Base-by-base conservation (phyloP, 2,797 vertebrate species). In the Diplodus sargus region DNA sequence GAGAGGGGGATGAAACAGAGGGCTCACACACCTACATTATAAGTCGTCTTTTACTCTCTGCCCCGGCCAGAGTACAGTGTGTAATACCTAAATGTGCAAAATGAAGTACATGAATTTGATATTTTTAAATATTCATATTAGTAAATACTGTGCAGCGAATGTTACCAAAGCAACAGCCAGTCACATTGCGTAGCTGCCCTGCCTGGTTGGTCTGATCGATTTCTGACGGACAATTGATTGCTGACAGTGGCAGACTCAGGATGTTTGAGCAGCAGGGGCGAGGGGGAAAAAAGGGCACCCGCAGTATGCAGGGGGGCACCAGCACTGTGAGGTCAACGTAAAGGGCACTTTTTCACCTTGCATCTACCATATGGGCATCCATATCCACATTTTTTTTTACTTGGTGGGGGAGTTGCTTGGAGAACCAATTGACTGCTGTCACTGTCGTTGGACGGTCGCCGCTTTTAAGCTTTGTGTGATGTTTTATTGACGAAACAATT, bases 1-100 rank as follows among this genome's bases (percentile, higher is more conserved):
- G 10, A 39, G 10, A 10, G 39, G 68, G 68, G 28, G 28, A 71
- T 58, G 48, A 73, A 18, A 61, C 47, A 56, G 60, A 81, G 53
- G 78, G 54, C 60, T 66, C 51, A 62, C 20, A 13, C 45, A 71
- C 49, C 65, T 34, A 34, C 8, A 71, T 42, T 42, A 49, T 53
- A n/a, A 43, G 57, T 70, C 16, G 17, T 63, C 25, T 61, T 61
- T 49, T 54, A 47, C 18, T 23, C 49, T 74, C 25, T 18, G n/a
- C n/a, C 39, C 28, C 22, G 69, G 7, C 13, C 14, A n/a, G 39
- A 9, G 18, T 51, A 5, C 3, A n/a, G 14, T 17, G 20, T 53
- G 48, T 22, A 7, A 28, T 63, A 42, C 23, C 4, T 4, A 47
- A 22, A 43, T 28, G 7, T 20, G 43, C 2, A 39, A 39, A 59